Base-by-base conservation (phyloP, 2,888 invertebrate species). In the Cantharis rufa region DNA sequence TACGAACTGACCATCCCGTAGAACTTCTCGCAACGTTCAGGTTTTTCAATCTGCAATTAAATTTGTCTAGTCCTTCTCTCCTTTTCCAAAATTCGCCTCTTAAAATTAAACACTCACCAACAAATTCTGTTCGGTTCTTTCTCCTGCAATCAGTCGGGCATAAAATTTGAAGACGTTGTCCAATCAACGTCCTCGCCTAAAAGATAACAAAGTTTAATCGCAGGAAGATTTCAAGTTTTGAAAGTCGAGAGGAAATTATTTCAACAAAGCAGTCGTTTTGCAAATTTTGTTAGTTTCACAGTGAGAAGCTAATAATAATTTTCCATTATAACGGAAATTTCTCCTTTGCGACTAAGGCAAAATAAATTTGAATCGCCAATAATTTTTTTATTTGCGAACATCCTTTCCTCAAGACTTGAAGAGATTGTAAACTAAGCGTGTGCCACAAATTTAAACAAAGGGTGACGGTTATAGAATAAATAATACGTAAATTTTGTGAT, bases 181-280 rank as follows among this genome's bases (percentile, higher is more conserved):
- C 78, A 78, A 70, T 78, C 78, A 21, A 18, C 62, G 71, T 78
- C 78, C 69, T 78, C 78, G 71, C 74, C 78, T 78, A 71, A n/a
- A 78, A 78, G 21, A 62, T 13, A 15, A 62, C 48, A 48, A 48
- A 48, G n/a, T 48, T 48, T 48, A 48, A n/a, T 48, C n/a, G 3
- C n/a, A n/a, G 48, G 48, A 48, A 48, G 48, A 48, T 48, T 7
- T 48, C 5, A 13, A 48, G 13, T n/a, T 48, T 48, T 48, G 48
- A n/a, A 48, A 48, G 48, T 48, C 48, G 48, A 48, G 48, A 48
- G 48, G 48, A 48, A 48, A 7, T 48, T 48, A 48, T 48, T 48
- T n/a, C 48, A n/a, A 48, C 32, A 48, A 11, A 13, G n/a, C 32
- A n/a, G 32, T n/a, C 32, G 32, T n/a, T 18, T 32, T 48, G 32